Conservation (phyloP, 2,113 vertebrate species). For the Patagioenas fasciata region DNA sequence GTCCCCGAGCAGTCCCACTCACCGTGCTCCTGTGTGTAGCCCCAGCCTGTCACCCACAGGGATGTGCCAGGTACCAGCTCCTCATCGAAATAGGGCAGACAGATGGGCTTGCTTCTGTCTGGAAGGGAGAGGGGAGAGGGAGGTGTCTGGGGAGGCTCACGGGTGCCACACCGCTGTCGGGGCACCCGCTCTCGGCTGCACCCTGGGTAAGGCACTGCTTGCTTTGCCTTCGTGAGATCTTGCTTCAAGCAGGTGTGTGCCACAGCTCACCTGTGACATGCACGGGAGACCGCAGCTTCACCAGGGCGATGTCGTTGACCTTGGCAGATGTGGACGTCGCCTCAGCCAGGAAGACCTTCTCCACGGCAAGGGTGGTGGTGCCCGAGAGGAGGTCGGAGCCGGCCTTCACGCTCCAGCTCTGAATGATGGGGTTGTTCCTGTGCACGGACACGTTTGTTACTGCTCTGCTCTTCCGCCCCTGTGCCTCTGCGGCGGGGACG, state of each 20-base stretch:
- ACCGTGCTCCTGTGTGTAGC: slow-evolving; percentile 77
- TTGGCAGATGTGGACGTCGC: slow-evolving; percentile 34
- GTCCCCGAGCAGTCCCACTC: not conserved
- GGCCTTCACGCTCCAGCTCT: slow-evolving; percentile 79
- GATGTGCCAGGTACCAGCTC: slow-evolving; percentile 37
- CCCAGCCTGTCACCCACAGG: slow-evolving; percentile 87
- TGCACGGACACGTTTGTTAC: not conserved
- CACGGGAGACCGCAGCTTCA: slow-evolving; percentile 82
- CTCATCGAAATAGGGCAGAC: slow-evolving; percentile 83
- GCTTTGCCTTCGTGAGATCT: not conserved
- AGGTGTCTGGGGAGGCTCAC: not conserved
- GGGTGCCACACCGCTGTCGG: no score
- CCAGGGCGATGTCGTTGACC: slow-evolving; percentile 86
- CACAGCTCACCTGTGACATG: slow-evolving; percentile 72
- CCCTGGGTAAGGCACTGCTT: accelerated
- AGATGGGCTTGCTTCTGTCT: slow-evolving; percentile 81
- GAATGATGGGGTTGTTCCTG: slow-evolving; percentile 70
- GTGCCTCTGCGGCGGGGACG: accelerated
- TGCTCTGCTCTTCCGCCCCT: not conserved
- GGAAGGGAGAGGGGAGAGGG: not conserved
- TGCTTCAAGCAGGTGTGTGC: accelerated
- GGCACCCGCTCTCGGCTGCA: no score
- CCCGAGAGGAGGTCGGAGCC: slow-evolving; percentile 70
- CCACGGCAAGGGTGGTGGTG: slow-evolving; percentile 71
- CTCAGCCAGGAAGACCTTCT: slow-evolving; percentile 79